Conservation (phyloP, 1,140 invertebrate species). For the Heliothis subflexa region DNA sequence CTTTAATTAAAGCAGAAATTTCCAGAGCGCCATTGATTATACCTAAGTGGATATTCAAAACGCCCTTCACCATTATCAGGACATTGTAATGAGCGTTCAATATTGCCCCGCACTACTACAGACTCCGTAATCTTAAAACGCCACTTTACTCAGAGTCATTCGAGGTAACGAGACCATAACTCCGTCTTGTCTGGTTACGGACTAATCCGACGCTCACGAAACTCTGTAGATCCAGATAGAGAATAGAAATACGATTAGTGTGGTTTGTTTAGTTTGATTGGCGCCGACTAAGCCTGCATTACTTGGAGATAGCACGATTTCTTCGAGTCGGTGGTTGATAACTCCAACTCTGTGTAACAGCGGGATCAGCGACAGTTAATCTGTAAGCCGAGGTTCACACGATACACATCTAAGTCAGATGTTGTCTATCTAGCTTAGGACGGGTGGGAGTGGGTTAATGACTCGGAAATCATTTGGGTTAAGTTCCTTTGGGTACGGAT, state of each 20-base stretch:
- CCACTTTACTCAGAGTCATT: conserved; percentile 65
- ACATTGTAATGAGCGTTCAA: conserved; percentile 51
- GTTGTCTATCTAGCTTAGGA: conserved; percentile 85
- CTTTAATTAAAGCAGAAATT: conserved; percentile 23
- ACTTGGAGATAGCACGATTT: conserved; percentile 82
- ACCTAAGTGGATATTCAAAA: neutral
- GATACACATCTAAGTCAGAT: conserved; percentile 83
- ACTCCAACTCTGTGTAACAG: conserved; percentile 75
- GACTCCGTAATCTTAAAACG: conserved; percentile 58
- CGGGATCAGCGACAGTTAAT: conserved; percentile 73
- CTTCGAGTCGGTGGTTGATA: conserved; percentile 81
- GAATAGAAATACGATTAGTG: conserved; percentile 82
- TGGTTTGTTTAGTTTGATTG: conserved; percentile 84
- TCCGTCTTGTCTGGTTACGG: conserved; percentile 73
- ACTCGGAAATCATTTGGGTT: conserved; percentile 84
- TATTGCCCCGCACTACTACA: conserved; percentile 23
- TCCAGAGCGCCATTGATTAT: conserved; percentile 15
- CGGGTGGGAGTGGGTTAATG: conserved; percentile 80
- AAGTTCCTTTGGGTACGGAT: conserved; percentile 78
- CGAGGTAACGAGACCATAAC: conserved; percentile 80
- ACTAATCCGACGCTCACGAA: conserved; percentile 76
- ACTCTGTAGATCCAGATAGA: conserved; percentile 75
- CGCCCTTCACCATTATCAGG: conserved; percentile 46
- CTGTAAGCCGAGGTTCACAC: conserved; percentile 78
- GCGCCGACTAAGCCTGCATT: conserved; percentile 78